Conservation (phyloP, 2,888 invertebrate genomes). For the Tolmerus cingulatus region DNA sequence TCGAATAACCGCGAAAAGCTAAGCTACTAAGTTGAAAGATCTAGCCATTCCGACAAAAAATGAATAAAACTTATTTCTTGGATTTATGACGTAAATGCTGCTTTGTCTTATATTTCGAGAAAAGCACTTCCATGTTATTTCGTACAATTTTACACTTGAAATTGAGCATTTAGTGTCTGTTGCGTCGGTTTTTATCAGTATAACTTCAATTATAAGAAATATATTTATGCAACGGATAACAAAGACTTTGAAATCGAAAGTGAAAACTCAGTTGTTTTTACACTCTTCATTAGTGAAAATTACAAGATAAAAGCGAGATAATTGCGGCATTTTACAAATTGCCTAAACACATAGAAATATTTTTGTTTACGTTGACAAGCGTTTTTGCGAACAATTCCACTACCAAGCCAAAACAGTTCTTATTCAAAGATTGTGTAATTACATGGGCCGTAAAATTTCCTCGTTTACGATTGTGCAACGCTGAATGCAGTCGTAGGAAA, state of each 20-base stretch:
- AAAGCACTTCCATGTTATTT: no score
- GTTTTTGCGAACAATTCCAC: neutral
- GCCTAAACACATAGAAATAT: neutral
- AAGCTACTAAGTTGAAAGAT: no score
- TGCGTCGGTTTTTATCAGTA: neutral
- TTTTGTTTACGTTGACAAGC: neutral
- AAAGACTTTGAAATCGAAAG: neutral
- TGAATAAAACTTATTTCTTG: no score
- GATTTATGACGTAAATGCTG: no score
- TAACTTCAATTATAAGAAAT: neutral
- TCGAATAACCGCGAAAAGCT: no score
- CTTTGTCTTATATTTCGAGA: no score
- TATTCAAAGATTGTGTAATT: conserved; percentile 5
- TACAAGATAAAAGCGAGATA: neutral
- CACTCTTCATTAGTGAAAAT: neutral
- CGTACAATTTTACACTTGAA: neutral
- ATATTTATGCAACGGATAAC: neutral
- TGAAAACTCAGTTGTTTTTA: neutral
- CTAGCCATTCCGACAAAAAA: no score
- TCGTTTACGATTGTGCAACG: neutral
- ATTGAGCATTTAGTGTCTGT: neutral
- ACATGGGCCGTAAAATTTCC: neutral
- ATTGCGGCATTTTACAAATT: neutral
- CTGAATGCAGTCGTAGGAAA: neutral
- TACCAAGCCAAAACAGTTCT: neutral